Base-by-base conservation (phyloP, 92 coral and sea anemone genomes). In the Hydrozoanthus gracilis region DNA sequence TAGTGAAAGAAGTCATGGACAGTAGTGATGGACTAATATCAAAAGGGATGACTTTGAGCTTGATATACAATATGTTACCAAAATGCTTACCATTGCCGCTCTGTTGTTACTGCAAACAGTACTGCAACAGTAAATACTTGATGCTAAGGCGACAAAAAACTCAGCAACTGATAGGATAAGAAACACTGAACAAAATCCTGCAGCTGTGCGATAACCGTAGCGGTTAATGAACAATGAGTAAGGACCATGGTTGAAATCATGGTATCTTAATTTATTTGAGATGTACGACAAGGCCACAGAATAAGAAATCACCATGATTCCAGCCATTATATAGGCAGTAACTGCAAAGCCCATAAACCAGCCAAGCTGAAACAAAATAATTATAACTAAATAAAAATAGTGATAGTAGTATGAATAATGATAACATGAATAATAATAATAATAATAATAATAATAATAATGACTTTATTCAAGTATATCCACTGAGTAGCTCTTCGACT, bases 71-170 rank as follows among this genome's bases (percentile, higher is more conserved):
- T 71, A 44, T 5, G 46, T 10, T 6, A 7, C 11, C 4, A 46
- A 44, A 44, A 46, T 5, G 2, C 79, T 74, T 49, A 74, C 79
- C 79, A 50, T 20, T 48, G 13, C 11, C 3, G 39, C 61, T 0
- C 56, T 16, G 5, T 44, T 16, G n/a, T 45, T 71, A 44, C 47
- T 44, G 15, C 76, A 71, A 48, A 44, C 4, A 9, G 76, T 51
- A 71, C 15, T 71, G 76, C 76, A 71, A 44, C 52, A 51, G 7
- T 51, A 76, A 35, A 76, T 54, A 3, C 48, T 3, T 44, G 82
- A 76, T 52, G 82, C 82, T 13, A 76, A 8, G 82, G 82, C 66
- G 13, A 76, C 8, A 16, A 52, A 77, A 60, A 77, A 77, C 66
- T 77, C 77, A 5, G 13, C 77, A 72, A 72, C 16, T 15, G 77